These are phyloP conservation scores for Macrophya alboannulata DNA, from an alignment of 2,888 invertebrate species.

Conservation along the genomic window DNA sequence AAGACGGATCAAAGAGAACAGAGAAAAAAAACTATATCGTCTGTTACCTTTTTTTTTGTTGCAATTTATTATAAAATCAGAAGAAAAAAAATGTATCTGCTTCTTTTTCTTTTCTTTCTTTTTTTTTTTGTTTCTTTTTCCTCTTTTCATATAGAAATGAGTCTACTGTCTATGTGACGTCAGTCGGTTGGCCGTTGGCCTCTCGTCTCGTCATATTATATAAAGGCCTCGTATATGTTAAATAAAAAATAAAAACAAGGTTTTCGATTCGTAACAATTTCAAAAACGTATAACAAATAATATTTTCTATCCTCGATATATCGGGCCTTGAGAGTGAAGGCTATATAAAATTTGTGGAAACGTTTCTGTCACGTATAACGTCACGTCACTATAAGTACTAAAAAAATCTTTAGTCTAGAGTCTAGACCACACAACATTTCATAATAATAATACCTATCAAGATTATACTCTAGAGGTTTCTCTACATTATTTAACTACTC, in stretches of 20 bases:
- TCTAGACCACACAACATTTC: conserved; percentile 23
- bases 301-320: background rate
- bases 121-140: background rate
- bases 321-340: background rate
- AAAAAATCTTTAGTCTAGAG: background rate
- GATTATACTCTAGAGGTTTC: background rate
- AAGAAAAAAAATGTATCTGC: background rate
- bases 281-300: background rate
- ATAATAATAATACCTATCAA: background rate
- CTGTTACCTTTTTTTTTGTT: conserved; percentile 7
- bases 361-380: background rate
- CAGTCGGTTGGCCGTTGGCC: background rate
- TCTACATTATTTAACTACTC: too few species aligned
- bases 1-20: background rate
- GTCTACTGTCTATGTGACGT: background rate
- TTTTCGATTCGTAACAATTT: background rate
- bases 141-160: conserved; percentile 3
- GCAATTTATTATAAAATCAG: background rate
- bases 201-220: background rate
- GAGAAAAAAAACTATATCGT: background rate
- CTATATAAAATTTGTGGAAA: background rate
- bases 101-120: background rate
- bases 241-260: background rate
- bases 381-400: background rate
- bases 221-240: too few species aligned